Percentiles rank a stretch among this genome's conserved stretches.
These are phyloP conservation scores for Drosophila gaucha DNA, from an alignment of 2,888 invertebrate species.

Conservation along the genomic window DNA sequence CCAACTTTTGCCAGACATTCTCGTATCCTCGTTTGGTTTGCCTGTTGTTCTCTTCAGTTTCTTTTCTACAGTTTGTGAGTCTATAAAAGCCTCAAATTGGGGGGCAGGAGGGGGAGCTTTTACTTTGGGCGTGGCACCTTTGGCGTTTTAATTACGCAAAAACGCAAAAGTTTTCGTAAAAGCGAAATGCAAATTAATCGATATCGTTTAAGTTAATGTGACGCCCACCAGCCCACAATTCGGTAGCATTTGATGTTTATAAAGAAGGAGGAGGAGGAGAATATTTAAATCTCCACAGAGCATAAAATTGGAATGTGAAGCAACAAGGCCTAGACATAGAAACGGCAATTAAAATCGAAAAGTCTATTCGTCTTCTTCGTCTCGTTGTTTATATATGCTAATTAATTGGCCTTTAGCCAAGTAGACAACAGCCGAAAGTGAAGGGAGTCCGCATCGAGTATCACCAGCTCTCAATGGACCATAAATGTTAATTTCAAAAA, in stretches of 20 bases:
- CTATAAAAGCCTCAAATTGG: conserved; percentile 51
- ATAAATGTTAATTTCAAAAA: conserved; percentile 68
- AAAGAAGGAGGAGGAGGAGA: background rate
- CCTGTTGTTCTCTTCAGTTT: conserved; percentile 24
- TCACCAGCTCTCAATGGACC: conserved; percentile 38
- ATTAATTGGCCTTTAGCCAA: conserved; percentile 61
- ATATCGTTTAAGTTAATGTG: conserved; percentile 70
- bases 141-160: conserved; percentile 76
- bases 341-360: conserved; percentile 35
- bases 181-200: conserved; percentile 75
- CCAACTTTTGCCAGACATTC: conserved; percentile 67
- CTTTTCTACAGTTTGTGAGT: conserved; percentile 43
- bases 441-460: conserved; percentile 57
- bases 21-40: conserved; percentile 20
- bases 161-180: conserved; percentile 57
- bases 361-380: conserved; percentile 34
- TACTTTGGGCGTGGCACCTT: conserved; percentile 74
- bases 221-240: conserved; percentile 34
- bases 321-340: conserved; percentile 25
- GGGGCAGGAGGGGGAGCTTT: background rate
- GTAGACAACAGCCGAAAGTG: conserved; percentile 53
- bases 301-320: conserved; percentile 29
- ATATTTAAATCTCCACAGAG: conserved; percentile 24
- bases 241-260: conserved; percentile 50
- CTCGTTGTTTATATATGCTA: conserved; percentile 69